Percentiles rank a stretch among this genome's conserved stretches.
phyloP scores from a whole-genome alignment of 2,113 vertebrate genomes.

The Pelobates fuscus region DNA sequence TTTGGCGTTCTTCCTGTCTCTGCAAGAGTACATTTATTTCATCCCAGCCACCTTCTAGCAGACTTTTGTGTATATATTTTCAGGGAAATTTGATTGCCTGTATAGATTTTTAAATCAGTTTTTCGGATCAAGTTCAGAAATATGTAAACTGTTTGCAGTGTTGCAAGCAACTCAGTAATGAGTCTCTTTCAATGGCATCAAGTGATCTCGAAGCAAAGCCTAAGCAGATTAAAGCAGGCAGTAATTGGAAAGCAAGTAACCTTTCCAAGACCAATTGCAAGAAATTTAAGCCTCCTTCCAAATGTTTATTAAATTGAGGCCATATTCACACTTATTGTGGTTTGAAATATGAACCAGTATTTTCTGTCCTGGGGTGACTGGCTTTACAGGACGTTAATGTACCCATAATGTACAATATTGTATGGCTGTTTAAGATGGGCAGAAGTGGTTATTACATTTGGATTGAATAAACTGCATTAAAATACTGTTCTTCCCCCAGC shows the following conservation, averaged over 20 bases:
- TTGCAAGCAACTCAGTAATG: slow-evolving; percentile 58
- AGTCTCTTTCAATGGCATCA: slow-evolving; percentile 67
- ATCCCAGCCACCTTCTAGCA: slow-evolving; percentile 87
- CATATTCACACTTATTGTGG: slow-evolving; percentile 90
- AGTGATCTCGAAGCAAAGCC: slow-evolving; percentile 71
- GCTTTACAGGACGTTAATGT: slow-evolving; percentile 90
- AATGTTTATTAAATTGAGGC: slow-evolving; percentile 96
- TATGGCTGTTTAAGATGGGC: slow-evolving; percentile 83
- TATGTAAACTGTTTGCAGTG: slow-evolving; percentile 88
- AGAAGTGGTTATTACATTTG: slow-evolving; percentile 91
- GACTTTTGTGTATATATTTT: slow-evolving; percentile 92
- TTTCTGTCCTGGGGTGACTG: slow-evolving; percentile 93
- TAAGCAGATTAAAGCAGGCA: slow-evolving; percentile 92
- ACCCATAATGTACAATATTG: slow-evolving; percentile 82
- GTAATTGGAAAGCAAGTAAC: slow-evolving; percentile 88
- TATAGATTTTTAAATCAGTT: slow-evolving; percentile 92
- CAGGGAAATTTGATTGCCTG: slow-evolving; percentile 83
- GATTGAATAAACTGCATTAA: slow-evolving; percentile 87
- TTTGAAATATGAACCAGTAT: slow-evolving; percentile 91
- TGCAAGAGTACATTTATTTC: slow-evolving; percentile 84
- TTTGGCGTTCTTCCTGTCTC: slow-evolving; percentile 84
- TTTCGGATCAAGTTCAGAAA: slow-evolving; percentile 85
- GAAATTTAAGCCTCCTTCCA: slow-evolving; percentile 96
- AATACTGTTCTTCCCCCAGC: slow-evolving; percentile 75
- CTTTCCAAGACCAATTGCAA: slow-evolving; percentile 84